Base-by-base conservation (phyloP, 2,797 vertebrate genomes). In the Malacoctenus gilli region DNA sequence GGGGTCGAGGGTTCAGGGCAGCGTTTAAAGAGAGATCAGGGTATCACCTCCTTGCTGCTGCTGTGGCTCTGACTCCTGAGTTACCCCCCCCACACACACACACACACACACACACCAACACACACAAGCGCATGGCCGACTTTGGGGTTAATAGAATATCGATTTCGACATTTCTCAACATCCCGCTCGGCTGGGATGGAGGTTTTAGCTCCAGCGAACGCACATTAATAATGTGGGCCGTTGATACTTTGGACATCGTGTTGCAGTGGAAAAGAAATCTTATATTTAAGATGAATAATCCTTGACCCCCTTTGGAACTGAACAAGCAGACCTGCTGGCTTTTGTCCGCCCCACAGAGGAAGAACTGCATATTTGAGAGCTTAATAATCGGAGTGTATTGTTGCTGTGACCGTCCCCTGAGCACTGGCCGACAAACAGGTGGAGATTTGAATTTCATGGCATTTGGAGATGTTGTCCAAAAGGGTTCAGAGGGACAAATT, bases 31-130 rank as follows among this genome's bases (percentile, higher is more conserved):
- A 75, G 65, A 72, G 61, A 78, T 86, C 83, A 69, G 51, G 42
- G 8, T 68, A 74, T 84, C 83, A 83, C 75, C 75, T 85, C 80
- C 77, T 84, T 77, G 82, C 59, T 16, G 57, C 66, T 66, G 71
- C 53, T 61, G 2, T 28, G 6, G 60, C 56, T 54, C 54, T 48
- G 68, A 55, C 35, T 59, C 19, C 10, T 36, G 22, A 28, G n/a
- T 44, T n/a, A n/a, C n/a, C n/a, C n/a, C n/a, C n/a, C 46, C 65
- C 51, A 65, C 72, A 65, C 63, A 34, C 48, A 54, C 62, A 34
- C 57, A 42, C 31, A 4, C 30, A 61, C 72, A 55, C 68, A 25
- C 63, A 46, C 51, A 48, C 15, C 9, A 32, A 51, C 34, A 21
- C 54, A 7, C 64, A 25, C 8, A 59, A 12, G 15, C 59, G 64